Evolutionary conservation across 2,113 vertebrate species (phyloP).

Genomic region (Sphyrna mokarran): DNA sequence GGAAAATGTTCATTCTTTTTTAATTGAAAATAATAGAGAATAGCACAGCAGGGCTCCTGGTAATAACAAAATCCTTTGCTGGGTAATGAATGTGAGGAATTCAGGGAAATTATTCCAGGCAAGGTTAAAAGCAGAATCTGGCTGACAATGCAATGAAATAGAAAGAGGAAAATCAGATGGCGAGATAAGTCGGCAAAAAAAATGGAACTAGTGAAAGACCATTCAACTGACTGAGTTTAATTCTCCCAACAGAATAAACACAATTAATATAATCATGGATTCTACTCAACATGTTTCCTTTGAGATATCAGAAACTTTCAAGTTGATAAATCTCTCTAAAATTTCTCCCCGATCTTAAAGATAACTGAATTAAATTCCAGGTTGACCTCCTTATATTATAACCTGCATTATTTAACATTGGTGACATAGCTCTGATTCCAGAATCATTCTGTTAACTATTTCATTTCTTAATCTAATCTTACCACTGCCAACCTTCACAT

Average conservation of each 20-base stretch:
- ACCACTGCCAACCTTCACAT: background rate
- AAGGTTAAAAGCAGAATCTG: background rate
- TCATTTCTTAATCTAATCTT: background rate
- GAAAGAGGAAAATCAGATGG: background rate
- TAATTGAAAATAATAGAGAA: constrained; percentile 23
- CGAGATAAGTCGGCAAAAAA: background rate
- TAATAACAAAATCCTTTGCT: background rate
- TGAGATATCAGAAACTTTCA: background rate
- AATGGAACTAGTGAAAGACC: background rate
- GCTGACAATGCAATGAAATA: background rate
- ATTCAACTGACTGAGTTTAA: background rate
- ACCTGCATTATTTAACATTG: background rate
- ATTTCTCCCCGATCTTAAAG: background rate
- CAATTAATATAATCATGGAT: constrained; percentile 15
- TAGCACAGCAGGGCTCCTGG: background rate
- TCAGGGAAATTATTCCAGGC: background rate
- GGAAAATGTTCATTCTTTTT: constrained; percentile 14
- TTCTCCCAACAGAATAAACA: background rate
- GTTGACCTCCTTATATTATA: background rate
- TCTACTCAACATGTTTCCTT: background rate
- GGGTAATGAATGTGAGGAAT: constrained; percentile 1
- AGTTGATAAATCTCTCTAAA: background rate
- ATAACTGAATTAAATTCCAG: background rate
- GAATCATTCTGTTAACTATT: background rate
- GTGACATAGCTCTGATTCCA: background rate